A percentile compares a stretch with the other conserved stretches of the same genome.
phyloP scores from a whole-genome alignment of 2,888 invertebrate species.

The Plagodis pulveraria region DNA sequence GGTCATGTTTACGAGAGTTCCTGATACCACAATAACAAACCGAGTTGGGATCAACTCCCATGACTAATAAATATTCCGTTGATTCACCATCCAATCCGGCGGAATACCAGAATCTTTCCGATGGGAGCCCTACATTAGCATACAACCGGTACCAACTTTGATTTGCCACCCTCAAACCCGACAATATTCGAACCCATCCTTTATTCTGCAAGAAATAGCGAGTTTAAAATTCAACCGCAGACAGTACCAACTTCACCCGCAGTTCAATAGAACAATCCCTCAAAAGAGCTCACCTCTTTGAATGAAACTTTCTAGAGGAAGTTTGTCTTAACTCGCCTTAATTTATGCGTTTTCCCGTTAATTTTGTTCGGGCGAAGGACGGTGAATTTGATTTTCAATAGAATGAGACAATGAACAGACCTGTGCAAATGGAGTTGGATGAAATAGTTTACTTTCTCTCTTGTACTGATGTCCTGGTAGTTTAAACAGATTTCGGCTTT shows the following conservation, averaged over 20 bases:
- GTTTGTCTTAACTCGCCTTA: constrained; percentile 69
- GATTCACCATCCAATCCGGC: constrained; percentile 75
- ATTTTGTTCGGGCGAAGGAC: constrained; percentile 60
- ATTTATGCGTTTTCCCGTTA: constrained; percentile 78
- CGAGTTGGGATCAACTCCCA: constrained; percentile 59
- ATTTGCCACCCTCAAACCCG: constrained; percentile 32
- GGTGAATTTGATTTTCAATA: constrained; percentile 72
- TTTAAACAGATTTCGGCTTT: constrained; percentile 37
- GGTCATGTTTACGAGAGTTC: constrained; percentile 49
- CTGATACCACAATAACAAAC: constrained; percentile 53
- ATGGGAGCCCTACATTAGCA: constrained; percentile 75
- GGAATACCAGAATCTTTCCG: constrained; percentile 72
- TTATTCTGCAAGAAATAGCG: constrained; percentile 36
- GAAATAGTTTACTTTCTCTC: constrained; percentile 53
- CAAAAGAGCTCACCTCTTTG: constrained; percentile 69
- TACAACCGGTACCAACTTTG: constrained; percentile 56
- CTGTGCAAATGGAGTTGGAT: constrained; percentile 46
- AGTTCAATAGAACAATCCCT: constrained; percentile 64
- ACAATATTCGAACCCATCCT: constrained; percentile 31
- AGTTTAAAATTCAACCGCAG: constrained; percentile 34
- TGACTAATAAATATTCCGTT: constrained; percentile 79
- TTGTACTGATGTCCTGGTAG: constrained; percentile 39
- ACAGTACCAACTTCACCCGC: constrained; percentile 33
- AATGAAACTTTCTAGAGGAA: constrained; percentile 66
- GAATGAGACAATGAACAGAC: constrained; percentile 63